Evolutionary conservation across 2,888 invertebrate genomes (phyloP).

Genomic region (Blera fallax): DNA sequence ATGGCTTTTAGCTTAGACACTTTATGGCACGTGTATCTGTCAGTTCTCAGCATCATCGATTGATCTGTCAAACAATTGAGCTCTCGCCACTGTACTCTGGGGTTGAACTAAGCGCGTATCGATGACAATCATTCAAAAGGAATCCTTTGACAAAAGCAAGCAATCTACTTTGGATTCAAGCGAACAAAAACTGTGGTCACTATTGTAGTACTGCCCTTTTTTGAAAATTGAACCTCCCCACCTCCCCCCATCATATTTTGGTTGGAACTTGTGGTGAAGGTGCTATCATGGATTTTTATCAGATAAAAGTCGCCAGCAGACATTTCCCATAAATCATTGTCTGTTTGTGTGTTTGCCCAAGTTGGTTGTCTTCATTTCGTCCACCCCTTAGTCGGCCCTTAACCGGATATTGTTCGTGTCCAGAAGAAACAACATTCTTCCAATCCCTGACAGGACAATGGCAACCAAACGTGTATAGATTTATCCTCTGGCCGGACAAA

Average conservation of each 20-base stretch:
- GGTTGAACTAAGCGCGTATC: not conserved
- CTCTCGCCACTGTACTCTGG: no score
- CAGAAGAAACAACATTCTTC: conserved; percentile 50
- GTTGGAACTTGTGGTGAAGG: not conserved
- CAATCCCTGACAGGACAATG: conserved; percentile 30
- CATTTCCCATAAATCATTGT: conserved; percentile 67
- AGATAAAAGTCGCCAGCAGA: conserved; percentile 66
- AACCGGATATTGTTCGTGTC: conserved; percentile 59
- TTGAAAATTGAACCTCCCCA: not conserved
- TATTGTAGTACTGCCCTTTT: not conserved
- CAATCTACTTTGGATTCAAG: not conserved
- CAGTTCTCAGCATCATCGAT: not conserved
- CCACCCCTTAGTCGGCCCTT: not conserved
- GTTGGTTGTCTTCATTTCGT: conserved; percentile 31
- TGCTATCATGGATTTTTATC: conserved; percentile 45
- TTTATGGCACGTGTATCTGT: conserved; percentile 33
- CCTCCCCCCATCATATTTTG: not conserved
- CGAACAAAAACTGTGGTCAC: not conserved
- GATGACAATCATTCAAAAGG: conserved; percentile 3
- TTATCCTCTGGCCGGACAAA: not conserved
- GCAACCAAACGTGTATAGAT: not conserved
- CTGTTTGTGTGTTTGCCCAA: conserved; percentile 15
- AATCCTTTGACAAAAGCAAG: not conserved
- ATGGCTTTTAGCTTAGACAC: not conserved
- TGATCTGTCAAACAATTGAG: not conserved